Evolutionary conservation across 2,888 invertebrate genomes (phyloP).

Genomic region (Synanthedon vespiformis): DNA sequence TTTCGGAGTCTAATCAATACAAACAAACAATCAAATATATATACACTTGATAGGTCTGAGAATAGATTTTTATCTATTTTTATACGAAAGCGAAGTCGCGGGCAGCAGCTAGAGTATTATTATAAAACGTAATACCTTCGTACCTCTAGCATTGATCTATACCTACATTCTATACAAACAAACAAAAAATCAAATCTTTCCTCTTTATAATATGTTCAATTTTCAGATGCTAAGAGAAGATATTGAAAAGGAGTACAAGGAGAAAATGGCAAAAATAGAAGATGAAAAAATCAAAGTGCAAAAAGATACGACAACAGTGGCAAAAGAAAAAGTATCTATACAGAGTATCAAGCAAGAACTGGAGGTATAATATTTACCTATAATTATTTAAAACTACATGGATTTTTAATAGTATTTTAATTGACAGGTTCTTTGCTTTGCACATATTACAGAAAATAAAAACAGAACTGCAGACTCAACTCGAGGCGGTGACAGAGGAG

Average conservation of each 20-base stretch:
- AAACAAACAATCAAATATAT: too few relatives aligned
- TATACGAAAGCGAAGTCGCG: too few relatives aligned
- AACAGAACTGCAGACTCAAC: constrained; percentile 48
- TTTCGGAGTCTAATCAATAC: too few relatives aligned
- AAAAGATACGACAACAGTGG: constrained; percentile 37
- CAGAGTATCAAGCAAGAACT: constrained; percentile 49
- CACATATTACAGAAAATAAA: constrained; percentile 43
- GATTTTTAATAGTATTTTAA: neutral
- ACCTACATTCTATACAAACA: too few relatives aligned
- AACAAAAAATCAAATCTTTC: too few relatives aligned
- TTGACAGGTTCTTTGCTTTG: too few relatives aligned
- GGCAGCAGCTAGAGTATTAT: too few relatives aligned
- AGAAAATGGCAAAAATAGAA: constrained; percentile 47
- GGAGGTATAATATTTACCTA: constrained; percentile 30
- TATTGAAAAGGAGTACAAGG: constrained; percentile 51
- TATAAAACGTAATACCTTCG: too few relatives aligned
- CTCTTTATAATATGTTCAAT: too few relatives aligned
- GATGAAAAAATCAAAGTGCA: constrained; percentile 43
- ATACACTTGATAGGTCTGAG: too few relatives aligned
- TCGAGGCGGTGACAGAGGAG: constrained; percentile 54
- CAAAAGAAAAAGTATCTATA: constrained; percentile 48
- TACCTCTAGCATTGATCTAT: too few relatives aligned
- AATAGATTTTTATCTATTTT: too few relatives aligned
- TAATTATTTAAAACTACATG: neutral
- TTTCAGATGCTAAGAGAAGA: constrained; percentile 48